Evolutionary conservation across 2,888 invertebrate genomes (phyloP).

Genomic region (Acleris emargana): DNA sequence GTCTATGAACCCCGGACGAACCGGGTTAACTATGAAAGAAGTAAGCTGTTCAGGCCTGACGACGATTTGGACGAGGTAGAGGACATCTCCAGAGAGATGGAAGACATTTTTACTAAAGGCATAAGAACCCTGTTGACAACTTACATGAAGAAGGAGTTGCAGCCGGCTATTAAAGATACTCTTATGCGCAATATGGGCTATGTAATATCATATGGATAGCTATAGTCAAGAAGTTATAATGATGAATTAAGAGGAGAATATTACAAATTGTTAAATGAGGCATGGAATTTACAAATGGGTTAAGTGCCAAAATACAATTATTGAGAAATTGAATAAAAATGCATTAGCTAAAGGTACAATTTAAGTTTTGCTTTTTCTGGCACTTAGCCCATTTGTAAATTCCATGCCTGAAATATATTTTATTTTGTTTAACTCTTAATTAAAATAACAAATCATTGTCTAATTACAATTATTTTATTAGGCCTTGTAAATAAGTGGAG

Average conservation of each 20-base stretch:
- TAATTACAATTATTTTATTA: slow-evolving; percentile 1
- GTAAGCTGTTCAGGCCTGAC: slow-evolving; percentile 77
- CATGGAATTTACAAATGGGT: no score
- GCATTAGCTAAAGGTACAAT: no score
- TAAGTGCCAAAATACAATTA: no score
- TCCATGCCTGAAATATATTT: no score
- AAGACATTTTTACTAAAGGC: slow-evolving; percentile 93
- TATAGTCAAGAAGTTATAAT: slow-evolving; percentile 15
- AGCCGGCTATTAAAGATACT: slow-evolving; percentile 93
- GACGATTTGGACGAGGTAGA: slow-evolving; percentile 85
- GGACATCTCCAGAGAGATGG: slow-evolving; percentile 91
- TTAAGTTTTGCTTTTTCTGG: no score
- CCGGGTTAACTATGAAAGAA: slow-evolving; percentile 73
- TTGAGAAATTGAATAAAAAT: no score
- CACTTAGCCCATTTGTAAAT: no score
- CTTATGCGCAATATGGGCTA: slow-evolving; percentile 95
- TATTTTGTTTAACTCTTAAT: slow-evolving; percentile 13
- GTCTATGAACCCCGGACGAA: slow-evolving; percentile 65
- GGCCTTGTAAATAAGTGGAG: not conserved
- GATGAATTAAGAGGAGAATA: slow-evolving; percentile 35
- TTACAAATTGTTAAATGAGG: slow-evolving; percentile 24
- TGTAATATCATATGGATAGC: slow-evolving; percentile 91
- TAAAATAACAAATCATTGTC: not conserved
- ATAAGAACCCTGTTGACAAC: slow-evolving; percentile 90
- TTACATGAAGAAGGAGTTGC: slow-evolving; percentile 92